Evolutionary conservation across 1,140 invertebrate genomes (phyloP), one percentile per base, ranked within the genome.

Genomic region (Rhyzopertha dominica): DNA sequence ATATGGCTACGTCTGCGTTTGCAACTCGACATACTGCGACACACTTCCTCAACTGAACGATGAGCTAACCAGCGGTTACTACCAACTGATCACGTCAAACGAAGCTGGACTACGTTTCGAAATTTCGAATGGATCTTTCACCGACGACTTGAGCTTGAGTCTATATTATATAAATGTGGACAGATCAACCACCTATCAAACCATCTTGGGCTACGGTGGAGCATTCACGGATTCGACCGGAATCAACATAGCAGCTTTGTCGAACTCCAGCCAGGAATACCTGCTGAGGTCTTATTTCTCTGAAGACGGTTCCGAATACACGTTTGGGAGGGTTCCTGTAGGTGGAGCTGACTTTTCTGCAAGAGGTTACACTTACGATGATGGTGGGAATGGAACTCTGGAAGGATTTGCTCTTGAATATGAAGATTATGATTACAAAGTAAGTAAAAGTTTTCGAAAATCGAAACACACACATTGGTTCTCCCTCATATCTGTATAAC

Each of bases 1-100:
- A 42, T 9, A 32, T 24, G 51, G 51, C n/a, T 23, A 13, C 9
- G 87, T 95, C 0, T 95, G 92, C 62, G 85, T 91, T 8, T 95
- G 91, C 59, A 87, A 91, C 59, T 69, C 81, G 0, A 81, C 78
- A 0, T 86, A 89, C 62, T 95, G 92, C 63, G 91, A 95, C 62
- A 79, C 78, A n/a, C 65, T 84, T 16, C 72, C 74, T 1, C 62
- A 68, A 14, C 53, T 72, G 26, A 42, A n/a, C n/a, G n/a, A n/a
- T n/a, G 51, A 66, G 1, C 53, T 70, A 4, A 36, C 58, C 0
- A 17, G 50, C 3, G 75, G 74, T 4, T 60, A 64, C 7, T 82
- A 70, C 61, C 63, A 75, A 2, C 66, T 72, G 13, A 82, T 81
- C 60, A 71, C 72, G 2, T 79, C 79, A 3, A 76, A 69, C 41